Evolutionary conservation across 2,113 vertebrate genomes (phyloP).

Genomic region (Myrmophylax atrothorax): DNA sequence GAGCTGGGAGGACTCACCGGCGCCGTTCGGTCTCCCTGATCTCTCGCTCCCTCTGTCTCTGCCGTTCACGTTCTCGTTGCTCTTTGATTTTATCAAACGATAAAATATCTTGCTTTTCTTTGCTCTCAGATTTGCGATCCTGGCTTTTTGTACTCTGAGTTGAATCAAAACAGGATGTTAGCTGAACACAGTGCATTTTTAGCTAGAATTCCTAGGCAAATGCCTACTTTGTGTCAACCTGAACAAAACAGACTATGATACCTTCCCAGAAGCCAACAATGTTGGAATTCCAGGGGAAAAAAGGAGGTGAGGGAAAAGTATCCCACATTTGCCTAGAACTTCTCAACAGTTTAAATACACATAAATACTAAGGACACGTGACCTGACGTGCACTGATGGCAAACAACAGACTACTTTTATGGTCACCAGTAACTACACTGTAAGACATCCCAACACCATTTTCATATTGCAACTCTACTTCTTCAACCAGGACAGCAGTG

Average conservation of each 20-base stretch:
- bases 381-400: background rate
- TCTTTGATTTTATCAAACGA: constrained; percentile 98
- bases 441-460: background rate
- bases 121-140: constrained; percentile 88
- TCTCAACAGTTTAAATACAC: background rate
- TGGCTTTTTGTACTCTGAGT: constrained; percentile 89
- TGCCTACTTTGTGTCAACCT: background rate
- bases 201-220: background rate
- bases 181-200: background rate
- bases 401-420: background rate
- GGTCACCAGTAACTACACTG: background rate
- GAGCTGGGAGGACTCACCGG: constrained; percentile 61
- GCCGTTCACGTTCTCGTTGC: constrained; percentile 90
- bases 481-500: background rate
- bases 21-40: constrained; percentile 91
- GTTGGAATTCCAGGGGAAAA: background rate
- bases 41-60: constrained; percentile 92
- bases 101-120: constrained; percentile 92
- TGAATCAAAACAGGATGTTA: background rate
- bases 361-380: background rate
- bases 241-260: accelerated
- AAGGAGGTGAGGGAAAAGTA: background rate
- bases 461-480: background rate
- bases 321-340: background rate
- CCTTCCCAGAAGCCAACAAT: background rate